phyloP scores from a whole-genome alignment of 2,113 vertebrate species.

The Stercorarius parasiticus region DNA sequence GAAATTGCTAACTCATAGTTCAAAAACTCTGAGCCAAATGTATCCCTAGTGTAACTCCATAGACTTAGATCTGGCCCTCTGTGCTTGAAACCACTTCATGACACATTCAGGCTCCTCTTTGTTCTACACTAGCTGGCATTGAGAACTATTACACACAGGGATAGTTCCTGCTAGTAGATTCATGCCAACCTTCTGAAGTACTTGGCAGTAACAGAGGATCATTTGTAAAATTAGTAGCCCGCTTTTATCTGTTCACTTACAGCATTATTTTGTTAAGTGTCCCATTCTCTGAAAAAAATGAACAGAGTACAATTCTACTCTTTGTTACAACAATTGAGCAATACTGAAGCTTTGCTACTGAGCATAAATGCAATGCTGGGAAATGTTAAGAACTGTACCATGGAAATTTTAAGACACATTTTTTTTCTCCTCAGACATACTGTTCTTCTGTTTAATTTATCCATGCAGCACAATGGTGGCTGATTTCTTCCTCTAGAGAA shows the following conservation, averaged over 20 bases:
- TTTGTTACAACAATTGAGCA: neutral
- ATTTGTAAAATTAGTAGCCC: constrained; percentile 47
- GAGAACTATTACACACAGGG: neutral
- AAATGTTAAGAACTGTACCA: neutral
- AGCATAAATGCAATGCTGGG: neutral
- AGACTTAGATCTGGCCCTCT: neutral
- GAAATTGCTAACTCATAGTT: neutral
- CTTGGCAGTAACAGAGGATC: constrained; percentile 14
- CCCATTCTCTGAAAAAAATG: neutral
- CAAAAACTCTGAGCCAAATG: constrained; percentile 1
- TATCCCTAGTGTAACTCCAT: neutral
- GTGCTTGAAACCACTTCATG: neutral
- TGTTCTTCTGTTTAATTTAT: constrained; percentile 39
- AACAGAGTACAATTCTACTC: neutral
- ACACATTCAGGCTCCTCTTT: neutral
- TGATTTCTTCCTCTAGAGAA: constrained; percentile 28
- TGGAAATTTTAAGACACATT: neutral
- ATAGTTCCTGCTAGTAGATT: neutral
- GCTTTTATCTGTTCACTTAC: constrained; percentile 25
- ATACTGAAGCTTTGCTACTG: neutral
- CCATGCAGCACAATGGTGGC: neutral
- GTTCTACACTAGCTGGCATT: neutral
- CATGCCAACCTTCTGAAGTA: constrained; percentile 17
- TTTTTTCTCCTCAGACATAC: neutral
- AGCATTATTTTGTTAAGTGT: constrained; percentile 30